phyloP scores from a whole-genome alignment of 2,888 invertebrate genomes.

The Drosophila birchii region DNA sequence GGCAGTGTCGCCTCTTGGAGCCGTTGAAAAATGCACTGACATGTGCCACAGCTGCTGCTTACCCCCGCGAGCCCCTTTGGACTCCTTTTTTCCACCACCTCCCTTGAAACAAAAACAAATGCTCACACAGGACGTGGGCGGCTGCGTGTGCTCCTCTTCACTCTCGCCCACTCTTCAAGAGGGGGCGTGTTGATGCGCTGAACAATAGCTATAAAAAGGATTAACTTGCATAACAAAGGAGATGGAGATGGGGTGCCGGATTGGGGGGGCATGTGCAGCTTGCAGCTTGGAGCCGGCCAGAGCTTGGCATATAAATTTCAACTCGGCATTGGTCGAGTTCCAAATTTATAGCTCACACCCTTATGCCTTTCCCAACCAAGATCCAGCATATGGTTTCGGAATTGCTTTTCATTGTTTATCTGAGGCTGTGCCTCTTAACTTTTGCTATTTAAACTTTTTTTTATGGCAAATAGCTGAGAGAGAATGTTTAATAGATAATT shows the following conservation, averaged over 20 bases:
- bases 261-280: conserved; percentile 12
- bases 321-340: conserved; percentile 65
- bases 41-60: conserved; percentile 69
- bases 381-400: conserved; percentile 27
- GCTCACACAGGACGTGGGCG: conserved; percentile 52
- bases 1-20: conserved; percentile 69
- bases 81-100: conserved; percentile 1
- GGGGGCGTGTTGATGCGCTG: conserved; percentile 70
- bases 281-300: conserved; percentile 23
- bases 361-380: conserved; percentile 2
- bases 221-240: conserved; percentile 80
- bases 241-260: conserved; percentile 42
- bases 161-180: neutral
- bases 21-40: conserved; percentile 80
- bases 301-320: conserved; percentile 68
- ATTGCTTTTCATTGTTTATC: conserved; percentile 24
- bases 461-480: neutral
- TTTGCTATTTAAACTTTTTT: conserved; percentile 1
- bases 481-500: neutral
- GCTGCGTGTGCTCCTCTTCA: conserved; percentile 44
- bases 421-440: neutral
- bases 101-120: conserved; percentile 67
- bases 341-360: conserved; percentile 63
- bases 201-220: conserved; percentile 79
- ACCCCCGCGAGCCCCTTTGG: neutral